Evolutionary conservation across 1,140 invertebrate genomes (phyloP).

Genomic region (Drosophila saltans): DNA sequence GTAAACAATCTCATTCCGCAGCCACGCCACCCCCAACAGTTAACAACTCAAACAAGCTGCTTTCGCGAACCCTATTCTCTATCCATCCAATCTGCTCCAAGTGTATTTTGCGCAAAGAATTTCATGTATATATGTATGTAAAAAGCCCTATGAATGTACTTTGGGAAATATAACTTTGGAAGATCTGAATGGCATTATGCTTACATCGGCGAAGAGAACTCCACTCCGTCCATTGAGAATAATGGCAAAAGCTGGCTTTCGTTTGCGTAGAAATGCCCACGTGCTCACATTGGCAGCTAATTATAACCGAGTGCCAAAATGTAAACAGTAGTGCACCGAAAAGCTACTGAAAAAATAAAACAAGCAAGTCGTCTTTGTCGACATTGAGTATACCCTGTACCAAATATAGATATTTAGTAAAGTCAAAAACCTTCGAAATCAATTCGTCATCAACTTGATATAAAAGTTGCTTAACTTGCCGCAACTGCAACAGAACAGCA

Average conservation of each 20-base stretch:
- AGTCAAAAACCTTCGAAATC: too few species aligned
- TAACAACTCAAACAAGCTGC: conserved; percentile 53
- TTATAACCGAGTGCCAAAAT: conserved; percentile 13
- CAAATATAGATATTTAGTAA: too few species aligned
- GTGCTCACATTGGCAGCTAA: conserved; percentile 45
- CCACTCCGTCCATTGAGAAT: conserved; percentile 24
- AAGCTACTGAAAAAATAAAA: conserved; percentile 45
- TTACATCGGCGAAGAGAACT: background rate
- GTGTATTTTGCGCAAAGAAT: background rate
- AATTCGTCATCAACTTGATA: too few species aligned
- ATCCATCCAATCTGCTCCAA: conserved; percentile 10
- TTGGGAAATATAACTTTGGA: background rate
- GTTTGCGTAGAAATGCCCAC: conserved; percentile 52
- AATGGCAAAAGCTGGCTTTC: conserved; percentile 50
- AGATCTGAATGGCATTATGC: background rate
- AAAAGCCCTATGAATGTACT: conserved; percentile 19
- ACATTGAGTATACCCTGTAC: too few species aligned
- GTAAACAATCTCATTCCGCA: conserved; percentile 7
- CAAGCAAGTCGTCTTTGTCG: conserved; percentile 35
- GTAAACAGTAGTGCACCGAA: conserved; percentile 52
- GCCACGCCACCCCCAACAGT: conserved; percentile 37
- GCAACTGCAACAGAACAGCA: too few species aligned
- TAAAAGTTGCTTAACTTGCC: too few species aligned
- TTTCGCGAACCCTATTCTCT: background rate
- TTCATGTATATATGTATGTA: conserved; percentile 5